These are phyloP conservation scores for Ameiurus melas DNA, from an alignment of 2,113 vertebrate genomes.

Conservation along the genomic window DNA sequence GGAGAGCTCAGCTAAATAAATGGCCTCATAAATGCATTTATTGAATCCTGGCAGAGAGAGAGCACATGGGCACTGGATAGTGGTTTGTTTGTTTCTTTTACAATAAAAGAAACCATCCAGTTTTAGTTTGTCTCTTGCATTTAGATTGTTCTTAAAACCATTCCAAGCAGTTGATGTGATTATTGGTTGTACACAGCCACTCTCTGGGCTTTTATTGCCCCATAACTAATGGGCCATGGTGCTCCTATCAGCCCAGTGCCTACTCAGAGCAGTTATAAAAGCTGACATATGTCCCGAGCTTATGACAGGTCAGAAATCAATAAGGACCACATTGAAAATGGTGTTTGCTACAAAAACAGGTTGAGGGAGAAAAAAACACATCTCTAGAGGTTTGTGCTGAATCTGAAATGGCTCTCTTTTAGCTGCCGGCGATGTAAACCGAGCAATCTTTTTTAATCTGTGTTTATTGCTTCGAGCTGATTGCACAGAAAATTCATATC, in stretches of 20 bases:
- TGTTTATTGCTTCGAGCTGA: constrained; percentile 16
- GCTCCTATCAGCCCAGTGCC: constrained; percentile 26
- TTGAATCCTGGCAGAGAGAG: background rate
- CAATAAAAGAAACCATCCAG: background rate
- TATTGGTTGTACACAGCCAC: constrained; percentile 26
- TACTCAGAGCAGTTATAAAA: constrained; percentile 34
- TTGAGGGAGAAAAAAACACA: background rate
- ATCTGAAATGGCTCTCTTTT: constrained; percentile 10
- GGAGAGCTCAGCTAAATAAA: constrained; percentile 6
- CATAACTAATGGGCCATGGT: constrained; percentile 42
- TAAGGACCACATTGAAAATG: constrained; percentile 16
- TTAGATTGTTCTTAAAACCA: constrained; percentile 14
- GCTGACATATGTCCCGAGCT: constrained; percentile 36
- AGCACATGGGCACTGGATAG: background rate
- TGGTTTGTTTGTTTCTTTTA: background rate
- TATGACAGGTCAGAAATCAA: constrained; percentile 44
- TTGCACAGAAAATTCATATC: background rate
- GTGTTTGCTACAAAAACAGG: constrained; percentile 13
- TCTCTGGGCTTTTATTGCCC: constrained; percentile 26
- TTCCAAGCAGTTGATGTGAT: constrained; percentile 32
- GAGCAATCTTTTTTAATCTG: background rate
- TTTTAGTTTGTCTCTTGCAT: constrained; percentile 12
- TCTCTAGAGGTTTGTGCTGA: constrained; percentile 8
- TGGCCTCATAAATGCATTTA: background rate
- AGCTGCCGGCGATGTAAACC: constrained; percentile 3